Conservation (phyloP, 2,797 vertebrate species). For the Gymnoscopelus braueri region DNA sequence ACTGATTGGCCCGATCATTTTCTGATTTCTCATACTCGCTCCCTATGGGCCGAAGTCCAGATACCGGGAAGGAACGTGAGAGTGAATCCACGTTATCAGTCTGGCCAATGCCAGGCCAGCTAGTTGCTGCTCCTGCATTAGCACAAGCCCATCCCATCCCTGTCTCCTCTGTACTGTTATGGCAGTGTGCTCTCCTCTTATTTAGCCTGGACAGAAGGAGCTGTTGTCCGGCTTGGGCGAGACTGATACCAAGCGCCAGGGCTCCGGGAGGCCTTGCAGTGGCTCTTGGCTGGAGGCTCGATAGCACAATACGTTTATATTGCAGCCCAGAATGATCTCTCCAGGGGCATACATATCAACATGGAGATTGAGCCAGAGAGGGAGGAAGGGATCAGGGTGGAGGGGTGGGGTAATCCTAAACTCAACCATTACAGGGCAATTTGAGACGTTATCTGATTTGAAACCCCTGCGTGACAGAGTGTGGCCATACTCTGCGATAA, state of each 20-base stretch:
- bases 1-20: no score
- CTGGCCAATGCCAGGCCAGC: no score
- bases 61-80: no score
- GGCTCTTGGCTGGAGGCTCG: constrained; percentile 67
- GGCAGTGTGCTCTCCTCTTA: constrained; percentile 49
- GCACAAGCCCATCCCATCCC: constrained; percentile 51
- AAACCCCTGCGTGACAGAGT: constrained; percentile 36
- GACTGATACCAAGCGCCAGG: constrained; percentile 40
- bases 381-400: constrained; percentile 2
- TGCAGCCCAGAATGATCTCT: constrained; percentile 69
- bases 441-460: constrained; percentile 53
- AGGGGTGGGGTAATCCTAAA: constrained; percentile 44
- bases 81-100: no score
- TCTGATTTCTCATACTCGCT: no score
- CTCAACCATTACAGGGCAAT: constrained; percentile 47
- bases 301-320: constrained; percentile 68
- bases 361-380: constrained; percentile 53
- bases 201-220: constrained; percentile 58
- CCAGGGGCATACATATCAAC: constrained; percentile 58
- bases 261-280: constrained; percentile 46
- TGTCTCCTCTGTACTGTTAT: constrained; percentile 49
- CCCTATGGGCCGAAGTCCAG: no score
- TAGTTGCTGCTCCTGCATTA: constrained; percentile 34
- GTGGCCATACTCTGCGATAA: constrained; percentile 25
- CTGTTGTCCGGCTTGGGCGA: constrained; percentile 42